These are phyloP conservation scores for Lacanobia oleracea DNA, from an alignment of 2,888 invertebrate genomes.

Conservation along the genomic window DNA sequence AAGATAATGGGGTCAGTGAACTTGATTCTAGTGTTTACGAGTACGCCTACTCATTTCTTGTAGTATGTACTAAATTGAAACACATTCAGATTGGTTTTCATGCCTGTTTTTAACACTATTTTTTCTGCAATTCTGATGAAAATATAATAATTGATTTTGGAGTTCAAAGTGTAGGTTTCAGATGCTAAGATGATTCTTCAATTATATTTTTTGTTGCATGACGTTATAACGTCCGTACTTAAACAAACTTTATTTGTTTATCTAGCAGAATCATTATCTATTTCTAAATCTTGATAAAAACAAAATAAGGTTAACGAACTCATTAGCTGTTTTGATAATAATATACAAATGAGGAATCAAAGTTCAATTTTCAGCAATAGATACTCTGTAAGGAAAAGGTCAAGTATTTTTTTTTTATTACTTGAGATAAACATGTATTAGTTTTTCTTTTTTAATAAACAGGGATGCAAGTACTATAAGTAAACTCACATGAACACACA, in stretches of 20 bases:
- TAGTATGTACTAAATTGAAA: constrained; percentile 31
- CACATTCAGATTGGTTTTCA: constrained; percentile 19
- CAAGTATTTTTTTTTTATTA: not conserved
- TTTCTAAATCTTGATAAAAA: constrained; percentile 49
- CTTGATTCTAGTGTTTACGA: constrained; percentile 69
- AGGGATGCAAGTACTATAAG: not conserved
- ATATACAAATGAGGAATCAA: constrained; percentile 17
- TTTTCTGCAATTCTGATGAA: not conserved
- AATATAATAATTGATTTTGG: not conserved
- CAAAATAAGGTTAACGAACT: constrained; percentile 40
- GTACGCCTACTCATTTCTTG: constrained; percentile 52
- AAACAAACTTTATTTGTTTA: constrained; percentile 32
- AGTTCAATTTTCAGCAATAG: constrained; percentile 7
- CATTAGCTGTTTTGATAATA: constrained; percentile 19
- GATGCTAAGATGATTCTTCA: not conserved
- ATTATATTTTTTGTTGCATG: not conserved
- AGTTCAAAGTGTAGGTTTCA: not conserved
- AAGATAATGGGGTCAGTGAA: constrained; percentile 79
- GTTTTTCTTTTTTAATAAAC: not conserved
- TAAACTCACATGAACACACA: too few species aligned
- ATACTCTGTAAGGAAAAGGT: not conserved
- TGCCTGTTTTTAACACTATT: not conserved
- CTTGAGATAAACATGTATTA: too few species aligned
- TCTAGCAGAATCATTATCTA: constrained; percentile 26
- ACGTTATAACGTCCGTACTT: too few species aligned